Base-by-base conservation (phyloP, 2,797 vertebrate species). In the Hypotaenidia philippensis region DNA sequence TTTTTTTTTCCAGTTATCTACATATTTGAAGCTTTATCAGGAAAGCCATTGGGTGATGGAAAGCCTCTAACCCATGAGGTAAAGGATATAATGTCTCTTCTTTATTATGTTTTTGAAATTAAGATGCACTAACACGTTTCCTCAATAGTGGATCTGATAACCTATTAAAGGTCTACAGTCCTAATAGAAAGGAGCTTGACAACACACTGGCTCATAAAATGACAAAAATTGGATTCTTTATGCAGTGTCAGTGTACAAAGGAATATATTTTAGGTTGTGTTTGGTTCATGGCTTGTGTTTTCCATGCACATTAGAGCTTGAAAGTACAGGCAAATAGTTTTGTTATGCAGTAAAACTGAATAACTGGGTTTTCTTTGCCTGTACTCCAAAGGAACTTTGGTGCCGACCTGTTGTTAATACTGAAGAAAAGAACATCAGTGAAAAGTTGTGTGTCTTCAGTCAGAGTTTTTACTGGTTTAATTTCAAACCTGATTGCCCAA, bases 1-100 rank as follows among this genome's bases (percentile, higher is more conserved):
- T 13, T 47, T 9, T 9, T 91, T 52, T 57, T 49, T 84, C 29
- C 90, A 99, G 99, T 99, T 82, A 97, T 99, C 94, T 99, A 98
- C 96, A 97, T 99, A 47, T 99, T 99, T 97, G 99, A 99, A 66
- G 98, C 98, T 74, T 97, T 99, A 78, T 98, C 98, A 27, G 99
- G 99, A 94, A 99, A 99, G 96, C 97, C 98, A 27, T 79, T 99
- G 20, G 98, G 98, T 32, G 99, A 99, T 89, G 99, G 99, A 69
- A 99, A 99, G 83, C 97, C 98, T 82, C 96, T 99, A 94, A 98
- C 98, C 83, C 99, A 99, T 97, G 99, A 99, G 98, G 68, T 22
- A 74, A 32, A 86, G 19, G 17, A 38, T 92, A 8, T 27, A 32
- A 41, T 66, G 23, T 31, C 31, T 83, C 38, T 63, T 69, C 88